Evolutionary conservation across 2,797 vertebrate species (phyloP).

Genomic region (Trachops cirrhosus): DNA sequence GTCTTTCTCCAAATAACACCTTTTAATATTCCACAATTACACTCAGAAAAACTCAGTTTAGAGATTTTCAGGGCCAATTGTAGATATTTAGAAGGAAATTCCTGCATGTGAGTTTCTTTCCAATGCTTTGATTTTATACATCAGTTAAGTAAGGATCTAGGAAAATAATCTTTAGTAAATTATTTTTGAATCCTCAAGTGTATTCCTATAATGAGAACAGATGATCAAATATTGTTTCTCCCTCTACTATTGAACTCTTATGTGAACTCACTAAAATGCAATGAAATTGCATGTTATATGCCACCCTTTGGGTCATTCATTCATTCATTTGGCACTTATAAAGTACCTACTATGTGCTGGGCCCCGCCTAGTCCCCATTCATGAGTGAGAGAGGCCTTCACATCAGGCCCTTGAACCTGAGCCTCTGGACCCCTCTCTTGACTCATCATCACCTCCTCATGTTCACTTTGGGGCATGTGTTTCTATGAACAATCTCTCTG

Average conservation of each 20-base stretch:
- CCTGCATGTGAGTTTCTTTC: background rate
- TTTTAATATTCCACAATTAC: background rate
- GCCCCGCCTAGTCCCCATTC: background rate
- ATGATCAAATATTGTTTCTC: background rate
- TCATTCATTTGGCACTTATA: background rate
- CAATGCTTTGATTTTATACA: background rate
- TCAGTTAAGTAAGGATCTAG: background rate
- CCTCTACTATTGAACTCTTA: background rate
- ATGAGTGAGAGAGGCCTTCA: background rate
- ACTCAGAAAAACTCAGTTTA: background rate
- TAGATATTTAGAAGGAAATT: constrained; percentile 1
- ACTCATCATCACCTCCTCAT: background rate
- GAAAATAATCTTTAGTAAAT: constrained; percentile 22
- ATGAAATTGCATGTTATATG: background rate
- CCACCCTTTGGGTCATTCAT: background rate
- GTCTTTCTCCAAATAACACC: background rate
- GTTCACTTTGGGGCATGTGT: background rate
- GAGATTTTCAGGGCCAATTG: background rate
- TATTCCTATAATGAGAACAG: background rate
- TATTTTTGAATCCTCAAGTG: background rate
- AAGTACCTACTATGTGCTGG: background rate
- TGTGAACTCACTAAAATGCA: background rate
- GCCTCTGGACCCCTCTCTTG: background rate
- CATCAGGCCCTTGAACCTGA: background rate
- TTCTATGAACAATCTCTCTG: background rate